Evolutionary conservation across 2,797 vertebrate species (phyloP), one percentile per base, ranked within the genome.

Genomic region (Spondyliosoma cantharus): DNA sequence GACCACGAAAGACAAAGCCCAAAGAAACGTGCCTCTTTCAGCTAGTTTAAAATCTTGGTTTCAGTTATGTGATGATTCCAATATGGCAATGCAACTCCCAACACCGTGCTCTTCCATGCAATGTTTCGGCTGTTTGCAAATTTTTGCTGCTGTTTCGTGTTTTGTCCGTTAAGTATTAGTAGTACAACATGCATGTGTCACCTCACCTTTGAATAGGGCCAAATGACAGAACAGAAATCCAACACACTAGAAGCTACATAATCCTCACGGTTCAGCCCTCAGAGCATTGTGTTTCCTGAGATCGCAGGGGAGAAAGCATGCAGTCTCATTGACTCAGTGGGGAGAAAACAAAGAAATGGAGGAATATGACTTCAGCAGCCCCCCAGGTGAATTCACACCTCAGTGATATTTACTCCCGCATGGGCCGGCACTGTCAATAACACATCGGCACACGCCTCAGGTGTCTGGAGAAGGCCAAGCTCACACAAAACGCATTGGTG

Each of bases 331-430:
- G 66, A 78, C 52, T 72, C 62, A 25, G 17, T 60, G 24, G 48
- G 22, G 48, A 58, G 59, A 67, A 68, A 71, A 43, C 61, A 71
- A 74, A 81, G 37, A 74, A 53, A 76, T 22, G 25, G 71, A 80
- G 56, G 78, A 81, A 80, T 74, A 76, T 80, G 81, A 83, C 80
- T 68, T 77, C 75, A 79, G 64, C 29, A 57, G 74, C 43, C 70
- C 77, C 72, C 3, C 56, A 50, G 87, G 75, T 91, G 77, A 76
- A 88, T 89, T 91, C 83, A 91, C 89, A 90, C 86, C 71, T 86
- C 81, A 25, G 75, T 87, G 83, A 87, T 91, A 87, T 92, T 82
- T 86, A 71, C 82, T 86, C 82, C 76, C 50, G 17, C 63, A 27
- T 80, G 71, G 60, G 49, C 74, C 58, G 0, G 37, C 72, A 52